Conservation (phyloP, 1,140 invertebrate species). For the Antheraea pernyi region DNA sequence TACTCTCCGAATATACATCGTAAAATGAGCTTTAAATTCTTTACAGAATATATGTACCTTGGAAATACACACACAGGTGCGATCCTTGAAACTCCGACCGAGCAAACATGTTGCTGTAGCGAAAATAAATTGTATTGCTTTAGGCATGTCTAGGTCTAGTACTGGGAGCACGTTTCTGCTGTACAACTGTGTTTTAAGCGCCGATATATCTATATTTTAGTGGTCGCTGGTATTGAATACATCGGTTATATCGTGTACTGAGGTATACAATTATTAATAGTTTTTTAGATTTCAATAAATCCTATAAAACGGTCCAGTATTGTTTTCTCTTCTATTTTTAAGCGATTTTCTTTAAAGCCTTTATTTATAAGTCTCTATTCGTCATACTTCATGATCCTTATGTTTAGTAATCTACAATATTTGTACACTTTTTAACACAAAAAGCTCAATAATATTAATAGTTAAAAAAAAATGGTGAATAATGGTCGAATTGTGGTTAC, state of each 20-base stretch:
- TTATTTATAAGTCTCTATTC: too few species aligned
- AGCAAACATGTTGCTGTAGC: neutral
- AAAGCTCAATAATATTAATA: too few species aligned
- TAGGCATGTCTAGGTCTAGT: neutral
- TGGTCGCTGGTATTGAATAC: neutral
- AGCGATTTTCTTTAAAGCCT: too few species aligned
- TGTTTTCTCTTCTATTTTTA: too few species aligned
- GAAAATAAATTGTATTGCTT: conserved; percentile 1
- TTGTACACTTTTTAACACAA: too few species aligned
- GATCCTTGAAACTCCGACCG: neutral
- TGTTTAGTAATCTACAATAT: too few species aligned
- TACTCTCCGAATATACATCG: too few species aligned
- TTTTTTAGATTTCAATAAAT: too few species aligned
- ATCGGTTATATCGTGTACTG: neutral
- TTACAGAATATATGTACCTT: neutral
- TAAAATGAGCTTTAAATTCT: neutral
- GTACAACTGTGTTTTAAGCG: neutral
- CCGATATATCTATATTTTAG: neutral
- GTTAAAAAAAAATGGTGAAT: too few species aligned
- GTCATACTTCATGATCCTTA: too few species aligned
- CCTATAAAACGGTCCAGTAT: too few species aligned
- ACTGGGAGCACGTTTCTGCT: neutral
- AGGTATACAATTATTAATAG: neutral
- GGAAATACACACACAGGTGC: neutral
- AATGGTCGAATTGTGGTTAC: too few species aligned